Conservation (phyloP, 1,140 invertebrate species). For the Solen grandis region DNA sequence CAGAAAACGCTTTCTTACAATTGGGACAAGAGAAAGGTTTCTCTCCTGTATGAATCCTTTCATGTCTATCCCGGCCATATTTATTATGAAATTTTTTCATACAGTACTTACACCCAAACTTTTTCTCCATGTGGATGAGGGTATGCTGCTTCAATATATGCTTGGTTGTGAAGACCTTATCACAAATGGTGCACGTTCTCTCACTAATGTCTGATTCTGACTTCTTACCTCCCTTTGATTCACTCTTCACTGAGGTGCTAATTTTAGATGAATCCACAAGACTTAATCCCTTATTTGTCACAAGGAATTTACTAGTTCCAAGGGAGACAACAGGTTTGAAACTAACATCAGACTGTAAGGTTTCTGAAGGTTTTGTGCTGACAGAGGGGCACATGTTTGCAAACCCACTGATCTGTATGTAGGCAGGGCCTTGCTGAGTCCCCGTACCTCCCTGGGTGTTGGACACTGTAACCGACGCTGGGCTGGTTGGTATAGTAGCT, state of each 20-base stretch:
- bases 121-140: constrained; percentile 45
- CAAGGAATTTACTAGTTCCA: constrained; percentile 13
- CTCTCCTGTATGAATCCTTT: constrained; percentile 55
- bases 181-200: constrained; percentile 47
- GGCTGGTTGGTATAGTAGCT: neutral
- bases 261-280: constrained; percentile 9
- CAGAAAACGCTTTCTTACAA: constrained; percentile 54
- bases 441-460: too few relatives aligned
- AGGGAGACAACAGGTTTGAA: constrained; percentile 32
- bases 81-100: constrained; percentile 54
- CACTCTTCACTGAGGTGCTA: neutral
- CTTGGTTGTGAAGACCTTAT: constrained; percentile 45
- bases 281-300: constrained; percentile 23
- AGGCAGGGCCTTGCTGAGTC: too few relatives aligned
- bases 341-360: neutral
- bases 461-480: too few relatives aligned
- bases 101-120: constrained; percentile 55
- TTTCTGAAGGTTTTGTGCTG: neutral
- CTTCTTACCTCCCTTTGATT: constrained; percentile 14
- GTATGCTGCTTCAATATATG: constrained; percentile 54
- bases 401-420: too few relatives aligned
- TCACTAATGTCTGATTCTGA: constrained; percentile 22
- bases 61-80: constrained; percentile 50
- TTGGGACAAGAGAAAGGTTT: constrained; percentile 51
- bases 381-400: too few relatives aligned